Base-by-base conservation (phyloP, 2,113 vertebrate species). In the Pholis gunnellus region DNA sequence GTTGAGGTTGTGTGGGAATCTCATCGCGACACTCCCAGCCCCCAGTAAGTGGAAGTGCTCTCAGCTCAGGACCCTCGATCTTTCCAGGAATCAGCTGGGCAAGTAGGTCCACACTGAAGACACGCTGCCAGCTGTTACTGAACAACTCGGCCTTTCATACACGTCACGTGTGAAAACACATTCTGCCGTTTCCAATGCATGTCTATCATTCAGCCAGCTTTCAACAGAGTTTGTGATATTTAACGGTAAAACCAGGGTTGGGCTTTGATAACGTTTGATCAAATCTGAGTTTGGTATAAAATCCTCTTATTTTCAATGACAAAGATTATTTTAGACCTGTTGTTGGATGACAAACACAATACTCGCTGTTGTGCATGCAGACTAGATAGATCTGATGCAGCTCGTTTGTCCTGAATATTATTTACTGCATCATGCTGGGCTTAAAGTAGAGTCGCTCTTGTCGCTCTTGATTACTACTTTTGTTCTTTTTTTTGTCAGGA, bases 1-100 rank as follows among this genome's bases (percentile, higher is more conserved):
- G 25, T 79, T 99, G 90, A 97, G 94, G 89, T 73, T 99, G 42
- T 95, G 95, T 84, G 97, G 97, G 70, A 99, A 99, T 93, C 95
- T 96, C 60, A 94, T 99, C 56, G 44, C 76, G 29, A 50, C 93
- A 0, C 94, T 99, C 36, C 98, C 98, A 0, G 79, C 95, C 0
- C 94, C 95, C 46, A 95, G 93, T 59, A 97, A 96, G 82, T 99
- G 98, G 98, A 96, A 95, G 68, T 99, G 98, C 89, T 94, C 90
- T 6, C 94, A 94, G 11, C 97, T 99, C 48, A 96, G 96, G 90
- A 96, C 94, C 2, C 92, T 99, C n/a, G 98, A 99, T 89, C 96
- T 99, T 76, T 99, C 98, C 61, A 97, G 93, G 91, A 99, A 99
- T 93, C 96, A 97, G 38, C 94, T 99, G 59, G 98, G 98, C 75